Conservation (phyloP, 2,888 invertebrate genomes). For the Metopia argyrocephala region DNA sequence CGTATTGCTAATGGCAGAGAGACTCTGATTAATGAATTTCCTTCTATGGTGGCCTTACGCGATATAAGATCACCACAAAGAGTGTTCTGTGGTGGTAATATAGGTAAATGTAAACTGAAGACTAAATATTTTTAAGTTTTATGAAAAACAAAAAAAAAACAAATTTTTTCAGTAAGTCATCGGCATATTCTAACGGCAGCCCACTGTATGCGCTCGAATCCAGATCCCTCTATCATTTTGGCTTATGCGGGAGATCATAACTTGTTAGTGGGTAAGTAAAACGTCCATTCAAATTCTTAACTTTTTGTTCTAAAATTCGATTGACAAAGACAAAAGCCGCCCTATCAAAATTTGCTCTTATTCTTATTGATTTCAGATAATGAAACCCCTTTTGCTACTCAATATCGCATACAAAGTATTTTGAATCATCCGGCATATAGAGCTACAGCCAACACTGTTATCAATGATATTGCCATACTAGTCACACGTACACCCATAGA, state of each 20-base stretch:
- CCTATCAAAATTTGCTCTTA: background rate
- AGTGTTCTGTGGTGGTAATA: conserved; percentile 79
- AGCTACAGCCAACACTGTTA: conserved; percentile 35
- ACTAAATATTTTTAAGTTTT: too few relatives aligned
- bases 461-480: conserved; percentile 81
- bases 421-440: conserved; percentile 70
- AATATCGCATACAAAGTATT: conserved; percentile 73
- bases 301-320: background rate
- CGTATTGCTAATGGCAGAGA: conserved; percentile 81
- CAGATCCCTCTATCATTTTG: conserved; percentile 69
- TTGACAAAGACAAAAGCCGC: background rate
- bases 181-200: conserved; percentile 80
- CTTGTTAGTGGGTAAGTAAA: conserved; percentile 75
- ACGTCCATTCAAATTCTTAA: background rate
- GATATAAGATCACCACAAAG: conserved; percentile 64
- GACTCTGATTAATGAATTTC: conserved; percentile 81
- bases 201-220: conserved; percentile 77
- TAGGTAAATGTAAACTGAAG: too few relatives aligned
- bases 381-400: conserved; percentile 75
- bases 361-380: conserved; percentile 59
- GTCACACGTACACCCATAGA: conserved; percentile 76
- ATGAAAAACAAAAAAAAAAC: background rate
- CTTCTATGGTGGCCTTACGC: conserved; percentile 81
- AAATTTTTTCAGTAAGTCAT: conserved; percentile 67
- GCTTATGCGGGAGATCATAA: conserved; percentile 81